These are phyloP conservation scores for Ptyas mucosa DNA, from an alignment of 2,113 vertebrate species.

Conservation along the genomic window DNA sequence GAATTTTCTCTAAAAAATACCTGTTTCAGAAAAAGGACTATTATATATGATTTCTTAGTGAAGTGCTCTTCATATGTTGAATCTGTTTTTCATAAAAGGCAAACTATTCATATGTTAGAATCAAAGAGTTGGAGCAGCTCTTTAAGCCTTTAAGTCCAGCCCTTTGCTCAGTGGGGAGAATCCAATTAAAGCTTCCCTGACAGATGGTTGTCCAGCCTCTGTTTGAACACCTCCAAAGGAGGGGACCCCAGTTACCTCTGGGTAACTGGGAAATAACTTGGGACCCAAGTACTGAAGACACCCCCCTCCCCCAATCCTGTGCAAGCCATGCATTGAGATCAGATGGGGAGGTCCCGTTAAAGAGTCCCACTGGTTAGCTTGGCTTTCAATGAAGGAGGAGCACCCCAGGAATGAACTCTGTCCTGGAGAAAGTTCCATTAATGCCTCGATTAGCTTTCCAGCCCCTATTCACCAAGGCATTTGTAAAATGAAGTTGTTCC, in stretches of 20 bases:
- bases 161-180: background rate
- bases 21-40: conserved; percentile 35
- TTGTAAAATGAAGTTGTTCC: background rate
- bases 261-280: background rate
- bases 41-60: conserved; percentile 34
- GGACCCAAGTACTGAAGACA: background rate
- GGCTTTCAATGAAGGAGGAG: background rate
- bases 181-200: background rate
- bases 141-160: background rate
- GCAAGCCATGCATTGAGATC: background rate
- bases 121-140: background rate
- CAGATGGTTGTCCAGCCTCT: background rate
- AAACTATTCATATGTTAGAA: background rate
- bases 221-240: background rate
- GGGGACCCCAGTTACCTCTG: background rate
- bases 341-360: background rate
- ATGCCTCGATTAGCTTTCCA: background rate
- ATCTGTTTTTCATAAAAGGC: conserved; percentile 18
- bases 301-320: background rate
- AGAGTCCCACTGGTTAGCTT: background rate
- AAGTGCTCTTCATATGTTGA: conserved; percentile 40
- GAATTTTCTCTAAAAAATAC: conserved; percentile 47
- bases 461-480: background rate
- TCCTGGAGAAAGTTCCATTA: background rate
- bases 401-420: background rate